phyloP scores from a whole-genome alignment of 1,140 invertebrate genomes.

The Drosophila malerkotliana region DNA sequence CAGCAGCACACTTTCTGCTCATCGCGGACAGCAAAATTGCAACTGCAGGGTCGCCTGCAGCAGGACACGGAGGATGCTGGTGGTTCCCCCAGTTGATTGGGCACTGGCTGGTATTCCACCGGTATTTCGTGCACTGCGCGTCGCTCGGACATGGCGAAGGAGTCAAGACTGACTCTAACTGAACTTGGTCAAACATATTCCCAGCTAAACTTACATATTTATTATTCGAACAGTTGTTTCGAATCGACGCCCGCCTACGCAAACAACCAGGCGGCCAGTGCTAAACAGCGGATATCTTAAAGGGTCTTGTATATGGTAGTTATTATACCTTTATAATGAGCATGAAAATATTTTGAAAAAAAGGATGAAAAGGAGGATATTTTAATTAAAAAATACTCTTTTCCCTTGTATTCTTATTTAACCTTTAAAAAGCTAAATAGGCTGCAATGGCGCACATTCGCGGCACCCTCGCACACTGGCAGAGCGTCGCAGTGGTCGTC shows the following conservation, averaged over 20 bases:
- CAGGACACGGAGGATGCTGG: conserved; percentile 47
- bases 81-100: conserved; percentile 30
- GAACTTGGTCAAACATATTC: conserved; percentile 42
- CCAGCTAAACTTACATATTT: conserved; percentile 52
- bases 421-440: neutral
- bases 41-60: conserved; percentile 45
- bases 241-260: conserved; percentile 52
- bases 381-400: neutral
- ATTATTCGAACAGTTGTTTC: conserved; percentile 74
- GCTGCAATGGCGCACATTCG: neutral
- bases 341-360: neutral
- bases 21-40: conserved; percentile 10
- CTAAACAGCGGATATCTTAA: conserved; percentile 19
- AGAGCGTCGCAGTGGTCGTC: conserved; percentile 5
- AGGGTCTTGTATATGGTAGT: neutral
- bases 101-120: conserved; percentile 65
- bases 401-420: too few species aligned
- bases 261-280: conserved; percentile 55
- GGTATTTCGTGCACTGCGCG: conserved; percentile 49
- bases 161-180: conserved; percentile 25
- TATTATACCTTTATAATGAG: too few species aligned
- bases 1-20: conserved; percentile 43
- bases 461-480: conserved; percentile 24
- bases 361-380: neutral
- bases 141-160: conserved; percentile 54